Evolutionary conservation across 2,797 vertebrate species (phyloP).

Genomic region (Potorous gilbertii): DNA sequence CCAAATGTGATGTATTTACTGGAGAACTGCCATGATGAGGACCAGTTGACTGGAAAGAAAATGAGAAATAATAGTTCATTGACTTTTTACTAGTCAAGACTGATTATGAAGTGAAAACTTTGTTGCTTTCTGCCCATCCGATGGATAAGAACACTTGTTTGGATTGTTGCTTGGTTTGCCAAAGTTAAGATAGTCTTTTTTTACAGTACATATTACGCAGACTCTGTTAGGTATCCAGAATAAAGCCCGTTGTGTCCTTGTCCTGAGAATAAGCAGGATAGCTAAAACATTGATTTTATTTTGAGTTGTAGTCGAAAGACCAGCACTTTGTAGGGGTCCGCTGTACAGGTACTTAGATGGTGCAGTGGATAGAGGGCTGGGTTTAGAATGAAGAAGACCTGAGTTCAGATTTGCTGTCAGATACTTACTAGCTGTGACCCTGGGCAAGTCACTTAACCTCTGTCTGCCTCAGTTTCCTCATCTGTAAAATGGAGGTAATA

Average conservation of each 20-base stretch:
- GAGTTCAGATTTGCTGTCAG: neutral
- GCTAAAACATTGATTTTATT: neutral
- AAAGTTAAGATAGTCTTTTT: constrained; percentile 39
- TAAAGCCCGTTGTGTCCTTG: neutral
- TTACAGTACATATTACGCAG: constrained; percentile 15
- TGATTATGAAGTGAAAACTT: constrained; percentile 8
- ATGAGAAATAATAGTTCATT: neutral
- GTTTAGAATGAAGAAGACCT: neutral
- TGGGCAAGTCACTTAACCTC: neutral
- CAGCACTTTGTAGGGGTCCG: neutral
- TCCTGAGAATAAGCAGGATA: neutral
- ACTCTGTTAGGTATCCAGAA: constrained; percentile 2
- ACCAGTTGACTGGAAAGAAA: constrained; percentile 12
- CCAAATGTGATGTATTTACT: neutral
- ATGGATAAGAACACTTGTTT: neutral
- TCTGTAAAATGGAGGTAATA: neutral
- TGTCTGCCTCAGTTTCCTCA: neutral
- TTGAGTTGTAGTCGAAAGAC: neutral
- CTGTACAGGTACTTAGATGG: neutral
- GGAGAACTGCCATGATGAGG: neutral
- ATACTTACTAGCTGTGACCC: neutral
- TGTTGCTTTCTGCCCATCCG: constrained; percentile 23
- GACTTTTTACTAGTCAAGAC: neutral
- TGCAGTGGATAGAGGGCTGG: neutral
- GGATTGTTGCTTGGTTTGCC: constrained; percentile 15